Base-by-base conservation (phyloP, 2,113 vertebrate genomes). In the Rousettus leschenaultii region DNA sequence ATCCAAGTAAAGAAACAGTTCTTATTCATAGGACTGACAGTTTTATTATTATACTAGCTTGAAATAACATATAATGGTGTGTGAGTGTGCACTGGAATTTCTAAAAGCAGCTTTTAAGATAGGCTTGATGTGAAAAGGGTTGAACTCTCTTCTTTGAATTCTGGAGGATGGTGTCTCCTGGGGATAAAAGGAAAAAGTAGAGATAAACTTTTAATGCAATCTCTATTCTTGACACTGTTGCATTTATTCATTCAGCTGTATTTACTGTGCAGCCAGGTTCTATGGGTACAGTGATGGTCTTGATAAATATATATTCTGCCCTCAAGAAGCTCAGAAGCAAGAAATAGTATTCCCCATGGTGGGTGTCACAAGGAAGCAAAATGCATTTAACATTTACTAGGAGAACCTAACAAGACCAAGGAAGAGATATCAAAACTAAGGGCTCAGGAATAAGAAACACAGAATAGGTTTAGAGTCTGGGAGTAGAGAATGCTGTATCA, bases 61-160 rank as follows among this genome's bases (percentile, higher is more conserved):
- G 95, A 97, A 98, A 98, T 97, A 97, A 98, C 97, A 97, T 96
- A 97, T 97, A 97, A 97, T 97, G 89, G 95, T 94, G 96, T 97
- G 97, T 96, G 97, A 97, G 97, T 97, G 92, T 95, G 95, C 90
- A 85, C 87, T 97, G 96, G 97, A 91, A 94, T 95, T 97, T 97
- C 97, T 97, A 96, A 97, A 96, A 95, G 95, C 82, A 95, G 96
- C 97, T 95, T 97, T 94, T 97, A 88, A 96, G 96, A 97, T 97
- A 95, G 84, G 91, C 96, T 95, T 97, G 91, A 95, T 96, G 96
- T 97, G 94, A 95, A 92, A 96, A 96, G 45, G 85, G 95, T 97
- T 96, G 88, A 92, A 86, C 91, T 96, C 95, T 96, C 88, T 90
- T 78, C 95, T 94, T 88, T 96, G 77, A 94, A 92, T 94, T 95